These are phyloP conservation scores for Caenorhabditis sp. DNA, from an alignment of 2,888 invertebrate genomes.

Conservation along the genomic window DNA sequence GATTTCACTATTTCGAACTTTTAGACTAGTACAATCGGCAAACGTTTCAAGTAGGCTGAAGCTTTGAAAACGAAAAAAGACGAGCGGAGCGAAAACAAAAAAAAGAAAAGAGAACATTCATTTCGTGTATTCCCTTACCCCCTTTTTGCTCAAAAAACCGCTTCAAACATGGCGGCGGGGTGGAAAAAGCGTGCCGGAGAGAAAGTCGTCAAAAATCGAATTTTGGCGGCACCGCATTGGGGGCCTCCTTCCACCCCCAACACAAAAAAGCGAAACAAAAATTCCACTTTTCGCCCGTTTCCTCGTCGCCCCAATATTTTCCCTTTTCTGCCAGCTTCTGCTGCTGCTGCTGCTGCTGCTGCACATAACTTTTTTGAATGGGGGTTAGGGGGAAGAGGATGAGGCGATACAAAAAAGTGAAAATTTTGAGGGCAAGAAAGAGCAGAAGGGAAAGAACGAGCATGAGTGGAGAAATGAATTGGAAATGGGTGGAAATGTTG, in stretches of 20 bases:
- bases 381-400: background rate
- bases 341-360: background rate
- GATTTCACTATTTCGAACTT: too few relatives aligned
- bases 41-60: too few relatives aligned
- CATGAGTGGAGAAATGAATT: too few relatives aligned
- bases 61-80: too few relatives aligned
- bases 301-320: background rate
- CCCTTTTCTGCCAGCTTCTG: background rate
- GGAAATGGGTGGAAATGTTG: too few relatives aligned
- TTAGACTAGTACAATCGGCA: too few relatives aligned
- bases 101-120: too few relatives aligned
- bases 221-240: background rate
- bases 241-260: too few relatives aligned
- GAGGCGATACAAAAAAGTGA: too few relatives aligned
- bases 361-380: background rate
- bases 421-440: too few relatives aligned
- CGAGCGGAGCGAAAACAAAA: background rate
- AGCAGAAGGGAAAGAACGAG: too few relatives aligned
- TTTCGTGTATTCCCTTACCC: too few relatives aligned
- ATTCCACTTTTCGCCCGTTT: conserved; percentile 19
- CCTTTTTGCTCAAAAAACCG: background rate
- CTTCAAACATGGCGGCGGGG: background rate
- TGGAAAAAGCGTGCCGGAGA: background rate
- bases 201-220: conserved; percentile 7
- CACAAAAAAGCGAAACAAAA: conserved; percentile 44